Evolutionary conservation across 2,888 invertebrate species (phyloP), one percentile per base, ranked within the genome.

Genomic region (Disparrhopalites patrizii): DNA sequence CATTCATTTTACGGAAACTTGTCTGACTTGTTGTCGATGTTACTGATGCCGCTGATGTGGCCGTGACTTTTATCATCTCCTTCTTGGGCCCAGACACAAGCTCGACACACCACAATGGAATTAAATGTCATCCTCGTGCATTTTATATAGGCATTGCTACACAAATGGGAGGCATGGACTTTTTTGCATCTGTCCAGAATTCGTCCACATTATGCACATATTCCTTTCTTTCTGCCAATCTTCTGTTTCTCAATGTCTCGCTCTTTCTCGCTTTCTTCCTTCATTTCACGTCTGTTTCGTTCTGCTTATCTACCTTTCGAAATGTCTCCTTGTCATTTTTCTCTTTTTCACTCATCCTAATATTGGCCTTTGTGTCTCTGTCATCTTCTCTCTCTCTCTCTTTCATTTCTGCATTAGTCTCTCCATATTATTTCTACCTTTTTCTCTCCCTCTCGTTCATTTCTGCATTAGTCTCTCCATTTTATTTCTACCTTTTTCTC

Each of bases 21-120:
- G 66, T 66, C 62, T 62, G 66, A 66, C 62, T 66, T 43, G 66
- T 61, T 62, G 62, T 50, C 20, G 50, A 33, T 27, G n/a, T 54
- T 54, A 31, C 20, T 3, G 3, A 10, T 40, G n/a, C 40, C 20
- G 40, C 40, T 40, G n/a, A n/a, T 18, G n/a, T 20, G n/a, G 20
- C 10, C 40, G 20, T 40, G 40, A n/a, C n/a, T n/a, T n/a, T 18
- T 10, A 40, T 40, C 40, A n/a, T 18, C 40, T 40, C 40, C 40
- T 40, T 8, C 13, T 13, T 13, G 13, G 13, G 36, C 13, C 36
- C 36, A 36, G 13, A 8, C 36, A 36, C 8, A 36, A 13, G 8
- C 10, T 40, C 3, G 40, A 40, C n/a, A n/a, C n/a, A n/a, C n/a
- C n/a, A n/a, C n/a, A n/a, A n/a, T n/a, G n/a, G n/a, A n/a, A n/a